Base-by-base conservation (phyloP, 2,113 vertebrate genomes). In the Cryptotis parvus region DNA sequence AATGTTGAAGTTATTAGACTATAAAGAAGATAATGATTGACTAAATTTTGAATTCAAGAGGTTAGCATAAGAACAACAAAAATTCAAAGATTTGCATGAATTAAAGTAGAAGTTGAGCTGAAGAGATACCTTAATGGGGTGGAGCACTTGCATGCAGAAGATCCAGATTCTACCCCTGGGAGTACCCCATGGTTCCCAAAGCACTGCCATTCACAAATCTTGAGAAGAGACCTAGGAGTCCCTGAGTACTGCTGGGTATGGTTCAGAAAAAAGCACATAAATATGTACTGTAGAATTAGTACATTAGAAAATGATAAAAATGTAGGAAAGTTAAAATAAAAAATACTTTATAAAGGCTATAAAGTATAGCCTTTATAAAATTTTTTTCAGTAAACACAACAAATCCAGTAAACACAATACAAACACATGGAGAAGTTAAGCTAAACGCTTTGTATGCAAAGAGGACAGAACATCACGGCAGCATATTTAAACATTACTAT, bases 31-130 rank as follows among this genome's bases (percentile, higher is more conserved):
- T 39, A 61, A 82, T 58, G 68, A n/a, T 41, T 77, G 84, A 58
- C 11, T 69, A 80, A 88, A 80, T 9, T 78, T 66, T 69, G 43
- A 87, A 39, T 10, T 27, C 4, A 76, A 78, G 3, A 84, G 63
- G n/a, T 65, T 68, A 87, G 31, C 74, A 91, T 69, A 92, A 87
- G 26, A 90, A 52, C n/a, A 83, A 52, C 29, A 65, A 87, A 94
- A 76, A 88, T 69, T 92, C 31, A 6, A 78, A 55, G 14, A 63
- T 26, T 4, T 90, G 4, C 0, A 35, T 78, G n/a, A 72, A 78
- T 80, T 87, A 52, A 91, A 87, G 63, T 10, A 49, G 10, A 49
- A 49, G 10, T 49, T 49, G 45, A 49, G 45, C 45, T 49, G 45
- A 14, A 49, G 45, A 49, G 45, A 49, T 49, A 49, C 10, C 9